Conservation (phyloP, 1,140 invertebrate genomes). For the Radopholus similis region DNA sequence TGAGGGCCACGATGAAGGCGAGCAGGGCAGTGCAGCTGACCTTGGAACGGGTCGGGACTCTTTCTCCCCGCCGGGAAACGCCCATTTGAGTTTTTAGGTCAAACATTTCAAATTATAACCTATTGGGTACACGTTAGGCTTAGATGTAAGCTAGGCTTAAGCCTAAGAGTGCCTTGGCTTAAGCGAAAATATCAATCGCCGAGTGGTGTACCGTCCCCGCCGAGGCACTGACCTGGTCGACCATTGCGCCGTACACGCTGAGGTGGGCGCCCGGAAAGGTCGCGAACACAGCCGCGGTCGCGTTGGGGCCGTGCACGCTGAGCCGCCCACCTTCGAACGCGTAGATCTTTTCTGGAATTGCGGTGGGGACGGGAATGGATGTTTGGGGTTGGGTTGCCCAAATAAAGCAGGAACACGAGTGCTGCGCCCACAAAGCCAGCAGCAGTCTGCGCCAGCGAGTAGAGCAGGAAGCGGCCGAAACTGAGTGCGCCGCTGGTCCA, state of each 20-base stretch:
- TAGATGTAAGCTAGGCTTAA: too few relatives aligned
- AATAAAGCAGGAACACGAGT: slow-evolving; percentile 63
- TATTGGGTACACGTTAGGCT: background rate
- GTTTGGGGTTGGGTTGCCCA: slow-evolving; percentile 59
- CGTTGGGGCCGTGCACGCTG: slow-evolving; percentile 48
- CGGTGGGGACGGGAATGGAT: too few relatives aligned
- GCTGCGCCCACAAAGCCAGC: slow-evolving; percentile 65
- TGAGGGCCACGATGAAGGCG: slow-evolving; percentile 63
- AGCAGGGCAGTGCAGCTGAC: slow-evolving; percentile 63
- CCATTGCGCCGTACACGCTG: slow-evolving; percentile 60
- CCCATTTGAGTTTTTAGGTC: too few relatives aligned
- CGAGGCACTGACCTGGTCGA: slow-evolving; percentile 64
- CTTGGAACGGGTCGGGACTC: too few relatives aligned
- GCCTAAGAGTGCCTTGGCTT: too few relatives aligned
- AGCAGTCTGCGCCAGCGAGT: slow-evolving; percentile 65
- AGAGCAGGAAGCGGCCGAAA: slow-evolving; percentile 63
- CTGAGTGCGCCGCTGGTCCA: slow-evolving; percentile 59
- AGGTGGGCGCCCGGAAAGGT: slow-evolving; percentile 65
- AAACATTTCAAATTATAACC: background rate
- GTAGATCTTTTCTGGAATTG: slow-evolving; percentile 64
- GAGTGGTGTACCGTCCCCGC: too few relatives aligned
- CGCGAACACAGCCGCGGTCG: slow-evolving; percentile 66
- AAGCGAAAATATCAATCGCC: too few relatives aligned
- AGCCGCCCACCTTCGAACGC: slow-evolving; percentile 63
- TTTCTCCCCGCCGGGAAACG: too few relatives aligned